phyloP scores from a whole-genome alignment of 2,113 vertebrate genomes.

The Onychostoma macrolepis region DNA sequence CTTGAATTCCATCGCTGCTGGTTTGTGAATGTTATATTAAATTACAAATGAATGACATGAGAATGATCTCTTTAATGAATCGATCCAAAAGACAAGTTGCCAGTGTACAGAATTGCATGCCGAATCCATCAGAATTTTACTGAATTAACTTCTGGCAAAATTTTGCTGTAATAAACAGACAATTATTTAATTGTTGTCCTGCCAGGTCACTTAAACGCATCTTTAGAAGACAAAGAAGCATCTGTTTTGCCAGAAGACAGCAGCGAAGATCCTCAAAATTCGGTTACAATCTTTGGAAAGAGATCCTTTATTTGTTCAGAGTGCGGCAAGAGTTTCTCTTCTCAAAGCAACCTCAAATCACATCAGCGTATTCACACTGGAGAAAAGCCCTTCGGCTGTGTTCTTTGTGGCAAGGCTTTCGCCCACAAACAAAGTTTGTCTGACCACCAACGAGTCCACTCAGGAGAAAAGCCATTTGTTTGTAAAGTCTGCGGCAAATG shows the following conservation, averaged over 20 bases:
- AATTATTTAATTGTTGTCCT: conserved; percentile 79
- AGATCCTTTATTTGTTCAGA: conserved; percentile 59
- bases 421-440: conserved; percentile 67
- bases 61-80: not conserved
- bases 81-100: not conserved
- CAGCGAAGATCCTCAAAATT: conserved; percentile 13
- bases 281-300: conserved; percentile 36
- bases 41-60: not conserved
- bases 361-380: conserved; percentile 66
- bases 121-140: not conserved
- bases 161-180: not conserved
- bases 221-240: conserved; percentile 41
- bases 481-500: conserved; percentile 70
- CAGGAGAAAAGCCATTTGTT: conserved; percentile 61
- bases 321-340: conserved; percentile 70
- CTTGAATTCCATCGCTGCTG: conserved; percentile 61
- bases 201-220: conserved; percentile 83
- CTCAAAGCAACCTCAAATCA: conserved; percentile 63
- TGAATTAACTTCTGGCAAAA: not conserved
- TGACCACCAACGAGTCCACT: conserved; percentile 66
- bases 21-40: conserved; percentile 56
- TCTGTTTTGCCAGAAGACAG: conserved; percentile 16
- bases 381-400: conserved; percentile 68
- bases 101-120: not conserved
- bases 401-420: conserved; percentile 66